These are phyloP conservation scores for Hoplias malabaricus DNA, from an alignment of 2,113 vertebrate species.

Conservation along the genomic window DNA sequence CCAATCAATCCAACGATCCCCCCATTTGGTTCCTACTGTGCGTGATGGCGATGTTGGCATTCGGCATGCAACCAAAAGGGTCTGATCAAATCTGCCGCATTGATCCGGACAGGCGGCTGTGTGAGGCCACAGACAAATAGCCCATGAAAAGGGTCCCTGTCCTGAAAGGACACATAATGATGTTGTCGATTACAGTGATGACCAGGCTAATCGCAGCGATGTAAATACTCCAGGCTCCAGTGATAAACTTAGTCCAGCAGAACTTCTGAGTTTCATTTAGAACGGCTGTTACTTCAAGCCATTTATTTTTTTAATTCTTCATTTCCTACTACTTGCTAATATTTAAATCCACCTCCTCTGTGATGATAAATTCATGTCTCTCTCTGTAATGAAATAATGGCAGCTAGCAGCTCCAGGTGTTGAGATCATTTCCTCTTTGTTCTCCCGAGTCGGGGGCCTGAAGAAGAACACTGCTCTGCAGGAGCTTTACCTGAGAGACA, in stretches of 20 bases:
- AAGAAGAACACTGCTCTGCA: constrained; percentile 66
- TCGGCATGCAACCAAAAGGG: constrained; percentile 68
- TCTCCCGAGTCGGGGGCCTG: constrained; percentile 65
- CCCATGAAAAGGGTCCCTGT: constrained; percentile 39
- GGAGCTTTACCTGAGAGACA: constrained; percentile 71
- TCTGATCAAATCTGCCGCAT: constrained; percentile 73
- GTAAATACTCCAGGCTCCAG: constrained; percentile 39
- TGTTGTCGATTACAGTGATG: constrained; percentile 41
- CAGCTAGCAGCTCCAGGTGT: not conserved
- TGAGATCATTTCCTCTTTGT: constrained; percentile 27
- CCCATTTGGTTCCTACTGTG: constrained; percentile 76
- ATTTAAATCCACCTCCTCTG: not conserved
- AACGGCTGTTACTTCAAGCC: not conserved
- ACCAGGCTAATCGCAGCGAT: constrained; percentile 29
- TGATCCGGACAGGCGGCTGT: constrained; percentile 58
- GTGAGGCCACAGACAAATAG: constrained; percentile 52
- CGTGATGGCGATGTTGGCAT: constrained; percentile 77
- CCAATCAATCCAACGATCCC: constrained; percentile 74
- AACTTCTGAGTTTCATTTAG: constrained; percentile 1
- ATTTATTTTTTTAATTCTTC: not conserved
- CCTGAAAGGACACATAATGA: constrained; percentile 52
- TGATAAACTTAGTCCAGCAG: constrained; percentile 19
- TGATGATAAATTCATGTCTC: not conserved
- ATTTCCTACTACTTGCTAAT: not conserved
- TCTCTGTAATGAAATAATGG: not conserved